phyloP scores from a whole-genome alignment of 2,888 invertebrate species.

The Ichneumoninae sp. region DNA sequence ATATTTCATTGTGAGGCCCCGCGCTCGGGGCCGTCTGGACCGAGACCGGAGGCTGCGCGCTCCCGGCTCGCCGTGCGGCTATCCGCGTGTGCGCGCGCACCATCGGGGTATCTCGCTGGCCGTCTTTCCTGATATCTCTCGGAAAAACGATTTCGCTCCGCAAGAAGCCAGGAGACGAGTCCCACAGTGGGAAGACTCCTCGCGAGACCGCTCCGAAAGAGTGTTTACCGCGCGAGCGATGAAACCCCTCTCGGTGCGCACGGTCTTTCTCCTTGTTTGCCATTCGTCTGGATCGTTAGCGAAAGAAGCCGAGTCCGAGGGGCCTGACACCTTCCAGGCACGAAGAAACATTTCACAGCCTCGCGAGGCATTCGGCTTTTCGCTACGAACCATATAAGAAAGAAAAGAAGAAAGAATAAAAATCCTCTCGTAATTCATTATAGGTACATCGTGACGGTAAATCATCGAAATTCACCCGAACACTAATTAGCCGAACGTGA shows the following conservation, averaged over 20 bases:
- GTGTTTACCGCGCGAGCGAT: slow-evolving; percentile 2
- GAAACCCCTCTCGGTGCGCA: not conserved
- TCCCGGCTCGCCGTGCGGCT: not conserved
- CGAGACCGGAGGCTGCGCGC: not conserved
- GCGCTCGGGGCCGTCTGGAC: slow-evolving; percentile 1
- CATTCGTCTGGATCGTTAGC: slow-evolving; percentile 45
- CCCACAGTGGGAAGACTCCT: not conserved
- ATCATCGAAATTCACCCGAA: slow-evolving; percentile 1
- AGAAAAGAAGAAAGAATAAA: slow-evolving; percentile 16
- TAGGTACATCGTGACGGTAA: not conserved
- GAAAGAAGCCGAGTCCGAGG: slow-evolving; percentile 30
- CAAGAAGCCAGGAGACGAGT: not conserved
- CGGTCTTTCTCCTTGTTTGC: not conserved
- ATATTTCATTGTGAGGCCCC: slow-evolving; percentile 74
- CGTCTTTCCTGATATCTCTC: slow-evolving; percentile 37
- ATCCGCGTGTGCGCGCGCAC: not conserved
- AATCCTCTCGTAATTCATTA: not conserved
- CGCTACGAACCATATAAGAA: not conserved
- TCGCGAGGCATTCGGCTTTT: slow-evolving; percentile 52
- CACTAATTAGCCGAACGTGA: slow-evolving; percentile 4
- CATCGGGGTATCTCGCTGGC: slow-evolving; percentile 39
- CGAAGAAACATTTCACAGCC: slow-evolving; percentile 58
- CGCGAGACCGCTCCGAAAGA: not conserved
- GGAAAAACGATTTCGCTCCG: slow-evolving; percentile 33
- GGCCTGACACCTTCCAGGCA: slow-evolving; percentile 56